A percentile compares a stretch with the other conserved stretches of the same genome.
These are phyloP conservation scores for Apodemia mormo DNA, from an alignment of 2,888 invertebrate species.

Conservation along the genomic window DNA sequence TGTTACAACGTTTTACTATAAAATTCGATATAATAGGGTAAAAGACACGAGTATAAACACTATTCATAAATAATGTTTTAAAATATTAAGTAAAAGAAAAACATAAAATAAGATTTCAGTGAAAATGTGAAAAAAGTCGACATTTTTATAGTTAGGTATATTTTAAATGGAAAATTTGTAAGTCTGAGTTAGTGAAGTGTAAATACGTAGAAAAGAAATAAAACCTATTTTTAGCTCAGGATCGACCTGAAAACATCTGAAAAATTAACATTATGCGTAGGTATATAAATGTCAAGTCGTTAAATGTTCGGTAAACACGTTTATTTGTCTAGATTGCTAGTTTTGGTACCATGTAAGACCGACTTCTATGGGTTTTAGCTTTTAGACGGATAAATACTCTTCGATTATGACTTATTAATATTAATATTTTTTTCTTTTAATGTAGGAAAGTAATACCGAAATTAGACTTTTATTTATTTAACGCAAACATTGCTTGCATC, in stretches of 20 bases:
- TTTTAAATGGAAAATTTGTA: background rate
- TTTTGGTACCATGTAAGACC: too few relatives aligned
- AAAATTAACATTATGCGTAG: background rate
- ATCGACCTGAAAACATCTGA: background rate
- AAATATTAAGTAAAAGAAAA: conserved; percentile 7
- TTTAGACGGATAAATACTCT: too few relatives aligned
- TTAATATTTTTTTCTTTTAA: too few relatives aligned
- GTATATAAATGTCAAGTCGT: background rate
- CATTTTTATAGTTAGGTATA: background rate
- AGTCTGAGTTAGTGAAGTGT: background rate
- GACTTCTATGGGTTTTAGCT: too few relatives aligned
- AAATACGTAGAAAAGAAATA: background rate
- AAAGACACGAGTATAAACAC: background rate
- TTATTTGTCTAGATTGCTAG: too few relatives aligned
- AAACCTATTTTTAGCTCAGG: background rate
- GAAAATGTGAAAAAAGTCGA: background rate
- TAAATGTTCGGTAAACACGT: background rate
- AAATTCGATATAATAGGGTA: conserved; percentile 3
- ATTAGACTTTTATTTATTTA: too few relatives aligned
- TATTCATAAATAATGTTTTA: background rate
- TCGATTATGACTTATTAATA: too few relatives aligned
- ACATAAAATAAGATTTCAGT: background rate
- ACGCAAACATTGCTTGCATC: too few relatives aligned
- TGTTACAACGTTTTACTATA: conserved; percentile 37
- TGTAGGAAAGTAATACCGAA: too few relatives aligned